Conservation (phyloP, 2,888 invertebrate genomes). For the Heteromurus nitidus region DNA sequence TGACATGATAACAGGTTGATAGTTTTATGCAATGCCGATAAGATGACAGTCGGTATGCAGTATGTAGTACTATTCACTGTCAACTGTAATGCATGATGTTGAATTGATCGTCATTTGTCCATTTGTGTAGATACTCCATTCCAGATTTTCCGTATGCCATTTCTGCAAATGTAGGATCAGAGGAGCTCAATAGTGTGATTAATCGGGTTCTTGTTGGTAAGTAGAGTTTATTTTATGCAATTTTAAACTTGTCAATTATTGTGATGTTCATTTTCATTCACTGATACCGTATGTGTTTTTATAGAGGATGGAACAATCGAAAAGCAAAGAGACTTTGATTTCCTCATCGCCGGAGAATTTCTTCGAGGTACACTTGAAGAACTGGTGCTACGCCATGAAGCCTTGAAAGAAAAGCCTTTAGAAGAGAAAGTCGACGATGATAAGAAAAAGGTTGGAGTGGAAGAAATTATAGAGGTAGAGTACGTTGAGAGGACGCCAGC, state of each 20-base stretch:
- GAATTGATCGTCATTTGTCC: too few species aligned
- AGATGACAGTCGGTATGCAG: too few species aligned
- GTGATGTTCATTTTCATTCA: constrained; percentile 5
- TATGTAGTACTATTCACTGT: too few species aligned
- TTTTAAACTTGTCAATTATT: too few species aligned
- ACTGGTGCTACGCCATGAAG: constrained; percentile 79
- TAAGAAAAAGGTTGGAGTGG: constrained; percentile 80
- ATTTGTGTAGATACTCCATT: constrained; percentile 92
- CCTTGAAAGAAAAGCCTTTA: constrained; percentile 78
- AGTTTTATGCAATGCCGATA: too few species aligned
- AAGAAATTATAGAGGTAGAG: constrained; percentile 91
- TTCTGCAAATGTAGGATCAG: constrained; percentile 82
- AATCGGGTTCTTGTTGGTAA: constrained; percentile 85
- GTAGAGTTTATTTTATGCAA: not conserved
- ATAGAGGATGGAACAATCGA: constrained; percentile 72
- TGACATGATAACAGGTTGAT: too few species aligned
- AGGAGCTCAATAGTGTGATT: constrained; percentile 85
- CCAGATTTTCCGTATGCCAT: constrained; percentile 90
- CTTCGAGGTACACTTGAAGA: constrained; percentile 83
- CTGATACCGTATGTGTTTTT: constrained; percentile 26
- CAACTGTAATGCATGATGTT: too few species aligned
- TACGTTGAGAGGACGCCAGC: constrained; percentile 93
- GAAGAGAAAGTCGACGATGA: constrained; percentile 26
- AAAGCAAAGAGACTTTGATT: constrained; percentile 84
- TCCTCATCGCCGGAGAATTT: constrained; percentile 89